Base-by-base conservation (phyloP, 2,113 vertebrate genomes). In the Dipodomys stephensi region DNA sequence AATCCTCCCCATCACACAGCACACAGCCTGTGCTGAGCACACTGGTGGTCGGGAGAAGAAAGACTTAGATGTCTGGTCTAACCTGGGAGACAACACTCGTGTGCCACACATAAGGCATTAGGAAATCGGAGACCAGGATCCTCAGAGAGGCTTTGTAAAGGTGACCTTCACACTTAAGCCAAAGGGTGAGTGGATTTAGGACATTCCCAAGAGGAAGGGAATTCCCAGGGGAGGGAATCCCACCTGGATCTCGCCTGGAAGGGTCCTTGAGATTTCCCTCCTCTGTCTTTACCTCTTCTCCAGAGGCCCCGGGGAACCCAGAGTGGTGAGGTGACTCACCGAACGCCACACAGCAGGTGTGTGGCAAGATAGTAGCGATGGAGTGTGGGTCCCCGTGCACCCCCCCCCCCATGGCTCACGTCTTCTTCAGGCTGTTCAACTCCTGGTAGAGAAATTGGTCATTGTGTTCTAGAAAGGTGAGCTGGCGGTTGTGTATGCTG, bases 401-500 rank as follows among this genome's bases (percentile, higher is more conserved):
- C 25, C 19, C 71, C 28, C 3, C 0, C 6, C 4, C 9, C 1
- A 11, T 2, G 49, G 69, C 96, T 95, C 95, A 98, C 98, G 12
- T 97, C 27, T 92, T 95, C 92, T 98, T 98, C 60, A 98, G 97
- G 25, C 83, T 53, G 13, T 97, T 98, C 88, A 99, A 98, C 20
- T 97, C 93, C 28, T 78, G 79, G 95, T 98, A 98, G 23, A 97
- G 90, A 1, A 35, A 60, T 27, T 97, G 60, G 12, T 98, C 98
- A 1, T 98, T 97, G 96, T 96, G 95, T 65, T 98, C 97, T 0
- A 68, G 16, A 3, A 89, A 74, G 12, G 90, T 92, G n/a, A 99
- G 96, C 81, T 98, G 83, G 76, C 98, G 97, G 9, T 65, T 74
- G 57, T 79, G 94, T 83, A 98, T 97, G 89, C 97, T 96, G 3